Percentiles rank a stretch among this genome's conserved stretches.
Conservation (phyloP, 2,797 vertebrate species). For the Loris lydekkerianus region DNA sequence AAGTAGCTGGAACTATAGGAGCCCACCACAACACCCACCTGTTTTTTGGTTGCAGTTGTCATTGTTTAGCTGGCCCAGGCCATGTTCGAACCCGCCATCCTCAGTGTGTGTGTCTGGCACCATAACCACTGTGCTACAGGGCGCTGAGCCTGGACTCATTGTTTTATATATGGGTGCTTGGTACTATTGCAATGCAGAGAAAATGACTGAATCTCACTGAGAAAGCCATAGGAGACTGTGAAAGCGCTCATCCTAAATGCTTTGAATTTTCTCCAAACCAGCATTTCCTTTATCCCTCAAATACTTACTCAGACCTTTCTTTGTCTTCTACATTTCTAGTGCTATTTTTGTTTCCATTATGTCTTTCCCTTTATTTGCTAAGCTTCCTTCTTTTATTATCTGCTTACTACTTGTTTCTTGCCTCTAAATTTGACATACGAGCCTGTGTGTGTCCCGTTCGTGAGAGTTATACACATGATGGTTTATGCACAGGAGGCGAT, state of each 20-base stretch:
- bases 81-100: too few species aligned
- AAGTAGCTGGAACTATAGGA: too few species aligned
- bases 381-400: not conserved
- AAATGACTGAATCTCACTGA: not conserved
- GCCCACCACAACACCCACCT: too few species aligned
- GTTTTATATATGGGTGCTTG: not conserved
- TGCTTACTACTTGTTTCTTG: not conserved
- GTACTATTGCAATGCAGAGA: not conserved
- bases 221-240: not conserved
- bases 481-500: not conserved
- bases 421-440: not conserved
- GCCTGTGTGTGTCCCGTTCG: not conserved
- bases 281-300: not conserved
- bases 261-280: not conserved
- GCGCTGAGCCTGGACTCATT: not conserved
- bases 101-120: too few species aligned
- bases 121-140: too few species aligned
- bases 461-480: not conserved
- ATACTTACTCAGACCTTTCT: not conserved
- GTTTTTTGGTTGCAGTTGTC: too few species aligned
- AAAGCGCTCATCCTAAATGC: rapidly evolving
- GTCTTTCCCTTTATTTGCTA: not conserved
- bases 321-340: not conserved
- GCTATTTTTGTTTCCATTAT: not conserved
- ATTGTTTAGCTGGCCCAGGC: too few species aligned